phyloP scores from a whole-genome alignment of 2,797 vertebrate species.

The Parambassis ranga region DNA sequence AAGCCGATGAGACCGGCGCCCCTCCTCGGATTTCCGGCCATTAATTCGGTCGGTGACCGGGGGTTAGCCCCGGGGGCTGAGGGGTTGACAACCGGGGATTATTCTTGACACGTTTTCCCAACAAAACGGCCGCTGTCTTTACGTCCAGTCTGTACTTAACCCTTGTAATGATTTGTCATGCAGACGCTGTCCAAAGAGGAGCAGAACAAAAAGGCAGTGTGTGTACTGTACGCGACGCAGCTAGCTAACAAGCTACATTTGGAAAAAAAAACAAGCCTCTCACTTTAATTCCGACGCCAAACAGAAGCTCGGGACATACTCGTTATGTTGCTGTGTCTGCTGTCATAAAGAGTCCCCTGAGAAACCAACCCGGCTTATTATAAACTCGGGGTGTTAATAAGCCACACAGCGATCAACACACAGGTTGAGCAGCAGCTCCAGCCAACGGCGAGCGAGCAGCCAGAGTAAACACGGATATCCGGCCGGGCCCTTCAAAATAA shows the following conservation, averaged over 20 bases:
- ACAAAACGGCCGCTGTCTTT: background rate
- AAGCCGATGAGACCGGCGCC: slow-evolving; percentile 90
- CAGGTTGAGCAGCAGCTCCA: slow-evolving; percentile 34
- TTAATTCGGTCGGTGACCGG: slow-evolving; percentile 69
- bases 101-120: slow-evolving; percentile 26
- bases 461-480: slow-evolving; percentile 58
- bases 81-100: slow-evolving; percentile 47
- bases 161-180: slow-evolving; percentile 29
- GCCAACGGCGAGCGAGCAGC: slow-evolving; percentile 23
- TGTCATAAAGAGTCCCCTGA: background rate
- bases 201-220: slow-evolving; percentile 49
- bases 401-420: slow-evolving; percentile 43
- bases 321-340: background rate
- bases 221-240: slow-evolving; percentile 39
- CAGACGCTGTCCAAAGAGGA: slow-evolving; percentile 19
- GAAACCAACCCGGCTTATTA: slow-evolving; percentile 18
- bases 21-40: slow-evolving; percentile 89
- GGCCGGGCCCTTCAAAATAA: slow-evolving; percentile 58
- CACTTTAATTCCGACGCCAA: slow-evolving; percentile 4
- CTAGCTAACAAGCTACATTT: slow-evolving; percentile 67
- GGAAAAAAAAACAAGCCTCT: slow-evolving; percentile 41
- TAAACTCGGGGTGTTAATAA: slow-evolving; percentile 46
- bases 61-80: slow-evolving; percentile 58
- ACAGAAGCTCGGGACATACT: background rate
- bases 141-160: background rate